These are phyloP conservation scores for Drosophila formosana DNA, from an alignment of 2,888 invertebrate species.

Conservation along the genomic window DNA sequence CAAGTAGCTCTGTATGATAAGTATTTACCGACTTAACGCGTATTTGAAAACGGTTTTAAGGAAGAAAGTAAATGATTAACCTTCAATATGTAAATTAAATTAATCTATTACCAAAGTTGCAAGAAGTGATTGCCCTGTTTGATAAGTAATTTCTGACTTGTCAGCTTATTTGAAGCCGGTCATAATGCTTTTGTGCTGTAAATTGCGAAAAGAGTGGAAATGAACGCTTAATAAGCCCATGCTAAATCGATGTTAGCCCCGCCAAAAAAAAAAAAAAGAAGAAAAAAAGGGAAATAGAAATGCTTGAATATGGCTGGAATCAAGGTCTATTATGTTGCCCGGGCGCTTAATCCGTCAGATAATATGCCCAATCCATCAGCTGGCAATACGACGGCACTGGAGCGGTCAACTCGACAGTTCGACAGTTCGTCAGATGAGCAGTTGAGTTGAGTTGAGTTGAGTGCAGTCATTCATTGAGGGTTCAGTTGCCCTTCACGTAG, in stretches of 20 bases:
- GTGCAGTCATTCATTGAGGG: slow-evolving; percentile 55
- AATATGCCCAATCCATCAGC: slow-evolving; percentile 64
- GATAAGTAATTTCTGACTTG: neutral
- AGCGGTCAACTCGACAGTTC: slow-evolving; percentile 22
- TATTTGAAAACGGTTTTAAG: too few species aligned
- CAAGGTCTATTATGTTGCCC: slow-evolving; percentile 43
- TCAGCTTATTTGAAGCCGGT: neutral
- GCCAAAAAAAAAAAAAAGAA: neutral
- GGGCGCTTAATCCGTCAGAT: slow-evolving; percentile 46
- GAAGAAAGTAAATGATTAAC: too few species aligned
- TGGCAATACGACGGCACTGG: slow-evolving; percentile 22
- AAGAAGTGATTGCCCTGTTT: neutral
- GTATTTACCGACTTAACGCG: too few species aligned
- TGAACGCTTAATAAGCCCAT: slow-evolving; percentile 3
- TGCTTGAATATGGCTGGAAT: slow-evolving; percentile 33
- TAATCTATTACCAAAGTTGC: too few species aligned
- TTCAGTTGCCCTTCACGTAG: slow-evolving; percentile 35
- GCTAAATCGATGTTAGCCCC: neutral
- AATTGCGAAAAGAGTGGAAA: slow-evolving; percentile 1
- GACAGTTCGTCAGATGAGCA: slow-evolving; percentile 6
- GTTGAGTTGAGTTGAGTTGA: slow-evolving; percentile 15
- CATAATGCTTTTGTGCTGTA: neutral
- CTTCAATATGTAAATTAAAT: too few species aligned
- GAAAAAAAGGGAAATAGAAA: neutral
- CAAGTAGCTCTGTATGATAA: too few species aligned